Evolutionary conservation across 2,797 vertebrate species (phyloP), one percentile per base, ranked within the genome.

Genomic region (Sternotherus odoratus): DNA sequence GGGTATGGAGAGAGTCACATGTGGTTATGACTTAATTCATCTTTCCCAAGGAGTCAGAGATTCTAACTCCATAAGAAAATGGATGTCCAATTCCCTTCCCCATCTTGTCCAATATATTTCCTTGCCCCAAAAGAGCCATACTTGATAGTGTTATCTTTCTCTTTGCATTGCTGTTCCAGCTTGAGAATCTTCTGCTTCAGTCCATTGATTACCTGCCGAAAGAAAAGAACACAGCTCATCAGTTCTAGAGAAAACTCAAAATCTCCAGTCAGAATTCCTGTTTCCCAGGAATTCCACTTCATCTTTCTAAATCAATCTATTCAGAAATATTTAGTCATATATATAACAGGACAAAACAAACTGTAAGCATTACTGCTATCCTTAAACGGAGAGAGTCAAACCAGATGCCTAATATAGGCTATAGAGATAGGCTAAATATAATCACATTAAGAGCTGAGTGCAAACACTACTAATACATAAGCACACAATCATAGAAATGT

Each of bases 141-240:
- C 99, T 97, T 99, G 85, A 99, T 97, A 39, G 98, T 89, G 43
- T 94, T 97, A 95, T 99, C 99, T 97, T 99, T 99, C 94, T 99
- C 99, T 95, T 98, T 98, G 96, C 99, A 99, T 94, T 99, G 99
- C 83, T 99, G 98, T 93, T 99, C 99, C 89, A 99, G 97, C 96
- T 98, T 99, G 91, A 99, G 97, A 83, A 99, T 98, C 96, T 98
- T 99, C 97, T 99, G 99, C 92, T 99, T 99, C 79, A 99, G 98
- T 72, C 98, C 98, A 13, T 97, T 98, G 48, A 98, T 87, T 81
- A 99, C 97, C 99, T 99, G 95, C 87, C 80, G n/a, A 94, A 82
- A 93, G 19, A 75, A 48, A 94, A 78, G 85, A 95, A 95, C 12
- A 89, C 50, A 85, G 16, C 26, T 63, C 16, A 1, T 90, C 66